Evolutionary conservation across 37 sponge, comb jelly and placozoan species (phyloP).

Genomic region (Aphrocallistes beatrix): DNA sequence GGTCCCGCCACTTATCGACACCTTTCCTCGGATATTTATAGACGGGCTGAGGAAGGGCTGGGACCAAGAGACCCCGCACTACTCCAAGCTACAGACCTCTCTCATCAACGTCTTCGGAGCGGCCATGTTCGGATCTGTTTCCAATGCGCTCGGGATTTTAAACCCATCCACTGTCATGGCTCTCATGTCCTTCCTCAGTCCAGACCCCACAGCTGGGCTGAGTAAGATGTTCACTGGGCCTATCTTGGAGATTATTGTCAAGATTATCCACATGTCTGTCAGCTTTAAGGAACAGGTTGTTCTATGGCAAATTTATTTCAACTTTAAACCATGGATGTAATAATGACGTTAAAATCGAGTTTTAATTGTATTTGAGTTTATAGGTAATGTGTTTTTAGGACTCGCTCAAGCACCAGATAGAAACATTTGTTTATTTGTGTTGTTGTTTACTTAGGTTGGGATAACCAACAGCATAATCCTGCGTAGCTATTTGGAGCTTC

Average conservation of each 20-base stretch:
- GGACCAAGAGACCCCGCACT: background rate
- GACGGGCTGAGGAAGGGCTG: background rate
- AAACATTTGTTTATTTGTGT: too few relatives aligned
- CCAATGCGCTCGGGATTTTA: background rate
- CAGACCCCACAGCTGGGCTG: background rate
- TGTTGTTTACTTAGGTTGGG: background rate
- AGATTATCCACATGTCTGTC: background rate
- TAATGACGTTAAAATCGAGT: too few relatives aligned
- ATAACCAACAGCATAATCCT: slow-evolving; percentile 15
- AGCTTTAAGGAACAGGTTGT: background rate
- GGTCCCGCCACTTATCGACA: background rate
- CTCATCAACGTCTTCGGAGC: background rate
- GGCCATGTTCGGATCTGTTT: background rate
- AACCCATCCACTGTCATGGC: background rate
- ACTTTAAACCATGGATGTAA: too few relatives aligned
- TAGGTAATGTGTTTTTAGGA: too few relatives aligned
- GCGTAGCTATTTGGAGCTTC: background rate
- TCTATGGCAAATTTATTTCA: too few relatives aligned
- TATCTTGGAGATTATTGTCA: background rate
- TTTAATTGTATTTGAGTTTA: too few relatives aligned
- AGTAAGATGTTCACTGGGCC: background rate
- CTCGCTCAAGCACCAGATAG: too few relatives aligned
- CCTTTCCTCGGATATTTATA: background rate
- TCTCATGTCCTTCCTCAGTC: background rate
- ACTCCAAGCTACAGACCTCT: background rate